Evolutionary conservation across 2,113 vertebrate species (phyloP), one percentile per base, ranked within the genome.

Genomic region (Sclerurus mexicanus): DNA sequence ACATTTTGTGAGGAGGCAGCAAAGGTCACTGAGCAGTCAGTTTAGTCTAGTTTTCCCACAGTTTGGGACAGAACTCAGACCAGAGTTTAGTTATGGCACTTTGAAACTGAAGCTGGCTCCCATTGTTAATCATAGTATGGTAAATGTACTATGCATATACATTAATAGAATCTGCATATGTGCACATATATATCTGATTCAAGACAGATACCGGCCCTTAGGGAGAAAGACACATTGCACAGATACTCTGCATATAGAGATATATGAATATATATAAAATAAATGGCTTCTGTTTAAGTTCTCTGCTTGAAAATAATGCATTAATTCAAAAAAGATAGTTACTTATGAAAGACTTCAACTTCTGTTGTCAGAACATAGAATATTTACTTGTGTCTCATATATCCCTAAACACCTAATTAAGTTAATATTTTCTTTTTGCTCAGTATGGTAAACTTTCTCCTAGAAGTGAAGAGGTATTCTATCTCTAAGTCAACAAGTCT

Each of bases 341-440:
- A 75, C 14, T 66, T 89, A 33, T 35, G 20, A 62, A 89, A 89
- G 49, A 69, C 46, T 88, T 80, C 22, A 58, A 3, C 27, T 90
- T 90, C 68, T 69, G 3, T 76, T 94, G 49, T 74, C 39, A 87
- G 35, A 79, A 64, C 20, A 46, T 37, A 42, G 10, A 53, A 66
- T 74, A 92, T 85, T 95, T 91, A 3, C 52, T 86, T 80, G 33
- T 68, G 25, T 53, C 14, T 82, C 42, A 74, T 73, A 64, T 71
- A 59, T 60, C 77, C 62, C 69, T 44, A 63, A 87, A 79, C 21
- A 85, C 33, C 28, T 85, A 80, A 97, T 92, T 74, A 93, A 89
- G 58, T 76, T 78, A 87, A 42, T 87, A 86, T 95, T 95, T 94
- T 35, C 13, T 63, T 96, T 95, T 79, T 76, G 15, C 35, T 94